phyloP scores from a whole-genome alignment of 2,888 invertebrate species.

The Mimachlamys varia region DNA sequence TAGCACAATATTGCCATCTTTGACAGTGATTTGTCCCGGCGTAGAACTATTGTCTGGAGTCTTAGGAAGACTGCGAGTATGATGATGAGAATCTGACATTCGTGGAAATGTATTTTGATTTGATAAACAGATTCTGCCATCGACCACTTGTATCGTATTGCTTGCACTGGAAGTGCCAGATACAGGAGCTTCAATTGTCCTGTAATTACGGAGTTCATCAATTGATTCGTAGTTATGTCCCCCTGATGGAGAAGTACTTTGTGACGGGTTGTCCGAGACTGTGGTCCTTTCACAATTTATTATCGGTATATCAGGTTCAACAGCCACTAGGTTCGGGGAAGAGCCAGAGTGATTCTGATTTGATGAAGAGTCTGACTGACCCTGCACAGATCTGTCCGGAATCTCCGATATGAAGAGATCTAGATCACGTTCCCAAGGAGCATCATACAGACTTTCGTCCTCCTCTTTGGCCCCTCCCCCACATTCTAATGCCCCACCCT shows the following conservation, averaged over 20 bases:
- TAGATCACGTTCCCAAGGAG: conserved; percentile 5
- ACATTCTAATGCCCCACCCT: background rate
- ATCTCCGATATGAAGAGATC: conserved; percentile 20
- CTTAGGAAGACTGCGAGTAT: background rate
- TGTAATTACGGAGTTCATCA: background rate
- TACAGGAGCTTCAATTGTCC: background rate
- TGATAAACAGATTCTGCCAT: background rate
- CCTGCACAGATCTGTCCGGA: background rate
- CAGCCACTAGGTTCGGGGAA: background rate
- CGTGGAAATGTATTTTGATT: background rate
- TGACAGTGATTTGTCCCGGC: background rate
- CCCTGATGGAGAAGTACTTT: background rate
- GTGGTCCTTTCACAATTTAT: background rate
- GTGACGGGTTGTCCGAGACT: background rate
- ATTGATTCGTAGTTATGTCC: conserved; percentile 23
- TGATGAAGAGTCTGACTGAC: background rate
- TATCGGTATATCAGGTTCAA: background rate
- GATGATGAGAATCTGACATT: conserved; percentile 8
- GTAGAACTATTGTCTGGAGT: background rate
- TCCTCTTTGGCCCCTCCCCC: background rate
- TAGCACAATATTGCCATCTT: background rate
- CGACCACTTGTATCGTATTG: background rate
- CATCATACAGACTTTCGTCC: background rate
- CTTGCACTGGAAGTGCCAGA: background rate
- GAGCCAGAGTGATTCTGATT: background rate